A percentile compares a stretch with the other conserved stretches of the same genome.
These are phyloP conservation scores for Drosophila bocki DNA, from an alignment of 1,140 invertebrate species.

Conservation along the genomic window DNA sequence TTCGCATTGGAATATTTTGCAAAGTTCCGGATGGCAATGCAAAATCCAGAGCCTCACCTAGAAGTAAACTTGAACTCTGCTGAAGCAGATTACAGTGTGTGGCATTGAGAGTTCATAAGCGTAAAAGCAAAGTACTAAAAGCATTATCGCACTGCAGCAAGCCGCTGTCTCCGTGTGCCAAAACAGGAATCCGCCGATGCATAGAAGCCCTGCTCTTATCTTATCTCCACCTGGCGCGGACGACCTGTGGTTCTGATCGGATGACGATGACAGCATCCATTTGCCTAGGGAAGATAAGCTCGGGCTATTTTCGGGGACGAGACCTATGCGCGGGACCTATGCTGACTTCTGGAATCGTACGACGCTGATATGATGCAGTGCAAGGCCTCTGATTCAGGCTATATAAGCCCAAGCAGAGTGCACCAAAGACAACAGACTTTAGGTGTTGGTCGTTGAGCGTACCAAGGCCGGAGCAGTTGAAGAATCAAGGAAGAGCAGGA, in stretches of 20 bases:
- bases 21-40: constrained; percentile 25
- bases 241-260: constrained; percentile 1
- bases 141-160: constrained; percentile 31
- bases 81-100: constrained; percentile 16
- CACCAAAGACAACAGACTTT: constrained; percentile 68
- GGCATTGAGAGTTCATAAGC: constrained; percentile 40
- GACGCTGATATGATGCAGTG: constrained; percentile 53
- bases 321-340: constrained; percentile 35
- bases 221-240: constrained; percentile 23
- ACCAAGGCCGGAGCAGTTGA: constrained; percentile 70
- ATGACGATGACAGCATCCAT: constrained; percentile 13
- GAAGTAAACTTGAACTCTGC: constrained; percentile 19
- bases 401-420: constrained; percentile 41
- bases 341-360: constrained; percentile 15
- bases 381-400: constrained; percentile 18
- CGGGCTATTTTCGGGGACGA: constrained; percentile 22
- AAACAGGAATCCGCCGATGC: constrained; percentile 18
- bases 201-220: constrained; percentile 3
- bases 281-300: constrained; percentile 10
- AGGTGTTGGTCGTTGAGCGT: constrained; percentile 65
- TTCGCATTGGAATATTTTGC: neutral
- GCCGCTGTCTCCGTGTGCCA: constrained; percentile 1
- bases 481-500: constrained; percentile 31
- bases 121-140: constrained; percentile 24
- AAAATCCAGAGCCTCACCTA: constrained; percentile 16